A percentile compares a stretch with the other conserved stretches of the same genome.
Evolutionary conservation across 2,113 vertebrate genomes (phyloP).

Genomic region (Elanus axillaris): DNA sequence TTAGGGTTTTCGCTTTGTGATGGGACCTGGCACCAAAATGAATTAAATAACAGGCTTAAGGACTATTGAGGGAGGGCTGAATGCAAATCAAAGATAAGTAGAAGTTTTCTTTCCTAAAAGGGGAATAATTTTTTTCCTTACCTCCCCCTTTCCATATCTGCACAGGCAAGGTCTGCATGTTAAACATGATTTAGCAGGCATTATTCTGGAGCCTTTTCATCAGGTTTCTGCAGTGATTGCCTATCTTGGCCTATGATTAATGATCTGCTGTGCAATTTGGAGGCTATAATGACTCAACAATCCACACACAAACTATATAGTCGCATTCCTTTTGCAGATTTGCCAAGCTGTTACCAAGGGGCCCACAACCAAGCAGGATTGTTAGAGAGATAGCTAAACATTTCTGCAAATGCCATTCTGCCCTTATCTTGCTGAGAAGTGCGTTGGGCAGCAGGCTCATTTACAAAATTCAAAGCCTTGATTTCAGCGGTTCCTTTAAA

Average conservation of each 20-base stretch:
- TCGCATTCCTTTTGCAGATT: constrained; percentile 84
- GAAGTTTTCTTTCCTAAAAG: constrained; percentile 86
- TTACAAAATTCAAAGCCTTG: constrained; percentile 75
- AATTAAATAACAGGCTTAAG: constrained; percentile 89
- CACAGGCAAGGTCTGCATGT: constrained; percentile 80
- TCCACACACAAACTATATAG: constrained; percentile 81
- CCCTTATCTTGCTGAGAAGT: constrained; percentile 78
- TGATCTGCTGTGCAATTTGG: constrained; percentile 86
- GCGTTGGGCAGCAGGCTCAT: constrained; percentile 63
- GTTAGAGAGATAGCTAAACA: constrained; percentile 79
- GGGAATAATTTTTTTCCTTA: constrained; percentile 73
- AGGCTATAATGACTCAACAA: constrained; percentile 81
- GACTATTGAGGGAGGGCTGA: constrained; percentile 83
- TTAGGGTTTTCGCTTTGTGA: constrained; percentile 79
- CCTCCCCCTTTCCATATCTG: constrained; percentile 80
- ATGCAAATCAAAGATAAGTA: constrained; percentile 91
- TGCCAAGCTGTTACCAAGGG: constrained; percentile 86
- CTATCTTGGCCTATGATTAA: constrained; percentile 87
- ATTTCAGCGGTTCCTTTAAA: constrained; percentile 59
- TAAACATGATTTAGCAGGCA: constrained; percentile 84
- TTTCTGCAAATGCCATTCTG: constrained; percentile 79
- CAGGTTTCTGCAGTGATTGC: constrained; percentile 74
- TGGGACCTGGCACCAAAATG: constrained; percentile 82
- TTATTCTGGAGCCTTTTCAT: constrained; percentile 81
- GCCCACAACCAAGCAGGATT: constrained; percentile 74